Percentiles rank a stretch among this genome's conserved stretches.
Evolutionary conservation across 2,113 vertebrate genomes (phyloP).

Genomic region (Bagarius yarrelli): DNA sequence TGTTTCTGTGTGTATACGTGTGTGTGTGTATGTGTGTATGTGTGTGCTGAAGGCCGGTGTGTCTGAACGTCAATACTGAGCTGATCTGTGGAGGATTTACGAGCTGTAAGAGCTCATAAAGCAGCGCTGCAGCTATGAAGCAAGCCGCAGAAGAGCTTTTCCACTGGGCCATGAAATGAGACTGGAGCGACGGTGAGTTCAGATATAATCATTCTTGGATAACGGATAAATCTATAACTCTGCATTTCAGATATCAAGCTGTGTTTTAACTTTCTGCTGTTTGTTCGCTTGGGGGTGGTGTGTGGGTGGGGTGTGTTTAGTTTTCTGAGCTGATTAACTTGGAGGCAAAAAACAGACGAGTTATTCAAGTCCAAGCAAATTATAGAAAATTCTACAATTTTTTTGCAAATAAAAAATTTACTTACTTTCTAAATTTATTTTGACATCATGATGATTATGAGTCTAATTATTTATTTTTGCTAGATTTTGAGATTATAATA

Average conservation of each 20-base stretch:
- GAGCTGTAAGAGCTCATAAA: constrained; percentile 3
- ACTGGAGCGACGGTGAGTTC: not conserved
- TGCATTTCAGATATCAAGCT: not conserved
- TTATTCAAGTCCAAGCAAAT: too few species aligned
- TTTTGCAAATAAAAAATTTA: too few species aligned
- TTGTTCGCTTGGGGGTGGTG: not conserved
- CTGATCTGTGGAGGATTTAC: constrained; percentile 24
- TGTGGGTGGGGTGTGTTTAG: not conserved
- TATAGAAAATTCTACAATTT: too few species aligned
- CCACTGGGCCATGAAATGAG: constrained; percentile 31
- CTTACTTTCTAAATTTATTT: too few species aligned
- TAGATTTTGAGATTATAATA: too few species aligned
- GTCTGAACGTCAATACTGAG: not conserved
- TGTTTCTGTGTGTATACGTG: too few species aligned
- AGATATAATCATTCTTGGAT: constrained; percentile 13
- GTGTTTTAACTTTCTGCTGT: not conserved
- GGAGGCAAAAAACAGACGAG: too few species aligned
- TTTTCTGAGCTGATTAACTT: too few species aligned
- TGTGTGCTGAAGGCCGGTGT: not conserved
- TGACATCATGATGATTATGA: too few species aligned
- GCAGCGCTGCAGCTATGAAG: not conserved
- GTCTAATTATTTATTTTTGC: too few species aligned
- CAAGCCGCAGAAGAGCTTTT: constrained; percentile 17
- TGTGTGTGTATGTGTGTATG: too few species aligned
- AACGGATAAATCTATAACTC: not conserved